Percentiles rank a stretch among this genome's conserved stretches.
These are phyloP conservation scores for Tenodera sinensis DNA, from an alignment of 2,888 invertebrate genomes.

Conservation along the genomic window DNA sequence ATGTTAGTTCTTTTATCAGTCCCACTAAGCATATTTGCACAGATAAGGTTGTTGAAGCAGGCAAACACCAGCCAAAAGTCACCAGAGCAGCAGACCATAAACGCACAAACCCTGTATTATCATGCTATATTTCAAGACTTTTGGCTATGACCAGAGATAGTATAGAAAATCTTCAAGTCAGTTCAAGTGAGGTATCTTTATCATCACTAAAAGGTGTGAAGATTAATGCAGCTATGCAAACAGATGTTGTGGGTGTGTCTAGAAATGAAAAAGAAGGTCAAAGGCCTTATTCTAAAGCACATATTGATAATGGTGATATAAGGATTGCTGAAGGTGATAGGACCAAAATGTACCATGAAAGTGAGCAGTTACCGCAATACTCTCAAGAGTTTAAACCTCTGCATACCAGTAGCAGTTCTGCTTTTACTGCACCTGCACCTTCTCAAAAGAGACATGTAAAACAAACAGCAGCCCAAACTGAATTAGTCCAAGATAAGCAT, in stretches of 20 bases:
- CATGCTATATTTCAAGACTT: constrained; percentile 49
- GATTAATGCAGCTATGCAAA: neutral
- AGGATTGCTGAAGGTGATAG: neutral
- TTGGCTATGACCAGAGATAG: constrained; percentile 51
- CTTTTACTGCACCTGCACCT: neutral
- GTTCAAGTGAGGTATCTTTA: constrained; percentile 28
- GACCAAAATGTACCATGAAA: neutral
- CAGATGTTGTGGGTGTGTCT: neutral
- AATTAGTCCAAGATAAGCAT: neutral
- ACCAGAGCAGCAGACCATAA: neutral
- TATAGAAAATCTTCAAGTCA: constrained; percentile 49
- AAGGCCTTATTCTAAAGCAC: neutral
- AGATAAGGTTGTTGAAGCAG: neutral
- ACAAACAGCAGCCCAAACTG: neutral
- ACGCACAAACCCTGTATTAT: constrained; percentile 41
- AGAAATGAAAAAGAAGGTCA: neutral
- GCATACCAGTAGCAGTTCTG: neutral
- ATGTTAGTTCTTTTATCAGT: neutral
- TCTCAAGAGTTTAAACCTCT: neutral
- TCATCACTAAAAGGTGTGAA: neutral
- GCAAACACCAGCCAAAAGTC: neutral
- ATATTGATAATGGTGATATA: neutral
- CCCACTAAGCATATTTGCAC: neutral
- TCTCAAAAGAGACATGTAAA: neutral
- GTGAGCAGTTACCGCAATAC: neutral